A percentile compares a stretch with the other conserved stretches of the same genome.
Conservation (phyloP, 1,140 invertebrate species). For the Cardiocondyla obscurior region DNA sequence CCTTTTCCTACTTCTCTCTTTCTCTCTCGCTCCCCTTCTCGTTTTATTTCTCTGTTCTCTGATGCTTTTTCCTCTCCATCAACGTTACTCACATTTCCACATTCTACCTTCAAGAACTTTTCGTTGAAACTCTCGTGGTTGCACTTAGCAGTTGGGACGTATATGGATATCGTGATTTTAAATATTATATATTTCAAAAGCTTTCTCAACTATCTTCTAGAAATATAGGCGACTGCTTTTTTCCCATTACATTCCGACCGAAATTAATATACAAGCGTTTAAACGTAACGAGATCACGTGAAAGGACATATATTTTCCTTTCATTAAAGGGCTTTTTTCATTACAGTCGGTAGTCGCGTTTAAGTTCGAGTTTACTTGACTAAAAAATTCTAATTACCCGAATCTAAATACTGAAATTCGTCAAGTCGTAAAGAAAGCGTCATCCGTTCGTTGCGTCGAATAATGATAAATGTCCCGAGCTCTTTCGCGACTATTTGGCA, state of each 20-base stretch:
- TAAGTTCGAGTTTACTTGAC: neutral
- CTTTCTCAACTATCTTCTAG: neutral
- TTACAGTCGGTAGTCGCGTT: neutral
- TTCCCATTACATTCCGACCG: neutral
- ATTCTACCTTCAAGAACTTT: conserved; percentile 50
- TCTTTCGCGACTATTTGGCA: conserved; percentile 33
- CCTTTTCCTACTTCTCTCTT: neutral
- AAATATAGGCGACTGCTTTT: neutral
- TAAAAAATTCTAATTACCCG: neutral
- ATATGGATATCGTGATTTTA: conserved; percentile 21
- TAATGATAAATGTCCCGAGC: conserved; percentile 6
- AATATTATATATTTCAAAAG: conserved; percentile 32
- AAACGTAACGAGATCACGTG: neutral
- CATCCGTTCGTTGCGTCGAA: neutral
- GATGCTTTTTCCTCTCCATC: conserved; percentile 38
- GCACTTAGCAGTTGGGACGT: conserved; percentile 17
- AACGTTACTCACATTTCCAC: conserved; percentile 37
- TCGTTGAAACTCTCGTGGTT: conserved; percentile 29
- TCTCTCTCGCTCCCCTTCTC: neutral
- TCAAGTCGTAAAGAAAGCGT: neutral
- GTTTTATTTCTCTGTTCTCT: conserved; percentile 7
- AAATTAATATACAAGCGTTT: neutral
- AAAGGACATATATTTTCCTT: neutral
- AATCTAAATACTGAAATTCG: neutral
- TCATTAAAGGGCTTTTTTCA: neutral